Evolutionary conservation across 1,140 invertebrate genomes (phyloP), one percentile per base, ranked within the genome.

Genomic region (Euura saliciscinereae): DNA sequence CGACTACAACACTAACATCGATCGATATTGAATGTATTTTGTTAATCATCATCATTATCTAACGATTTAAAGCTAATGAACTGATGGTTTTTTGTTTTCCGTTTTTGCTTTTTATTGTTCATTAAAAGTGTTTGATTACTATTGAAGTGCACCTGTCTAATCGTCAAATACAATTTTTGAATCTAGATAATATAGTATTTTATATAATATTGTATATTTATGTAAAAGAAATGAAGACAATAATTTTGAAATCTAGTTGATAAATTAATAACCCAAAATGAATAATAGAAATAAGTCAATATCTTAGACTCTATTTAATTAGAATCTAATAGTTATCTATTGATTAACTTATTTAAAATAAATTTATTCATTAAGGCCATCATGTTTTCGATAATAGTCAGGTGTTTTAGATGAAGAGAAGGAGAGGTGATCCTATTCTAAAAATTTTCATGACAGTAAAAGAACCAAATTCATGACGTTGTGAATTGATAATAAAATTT

Each of bases 331-430:
- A 59, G 51, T 11, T 59, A 59, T 59, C 51, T 11, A 4, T 59
- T 59, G 13, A 59, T 59, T 59, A 59, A 8, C 51, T 59, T 59
- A 59, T 59, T 59, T 59, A 59, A 59, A 59, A 59, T 59, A 59
- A 59, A 59, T 59, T 11, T 59, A 59, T 59, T 59, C 51, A 59
- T 59, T 59, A 59, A 59, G 51, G 51, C 51, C 51, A 59, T 59
- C 51, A 59, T 59, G 51, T 59, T 59, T 59, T 59, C 51, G 51
- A 59, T 59, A 59, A 59, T 59, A 59, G 51, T 59, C 51, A 59
- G 51, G 51, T 59, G 51, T 59, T 6, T 11, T 6, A 59, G 13
- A 59, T 59, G 13, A 28, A 28, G 28, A 28, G 28, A 28, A 28
- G 1, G 28, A 28, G 28, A 28, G 28, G 28, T 28, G 28, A 28